These are phyloP conservation scores for Phaenicophaeus curvirostris DNA, from an alignment of 2,797 vertebrate species.

Conservation along the genomic window DNA sequence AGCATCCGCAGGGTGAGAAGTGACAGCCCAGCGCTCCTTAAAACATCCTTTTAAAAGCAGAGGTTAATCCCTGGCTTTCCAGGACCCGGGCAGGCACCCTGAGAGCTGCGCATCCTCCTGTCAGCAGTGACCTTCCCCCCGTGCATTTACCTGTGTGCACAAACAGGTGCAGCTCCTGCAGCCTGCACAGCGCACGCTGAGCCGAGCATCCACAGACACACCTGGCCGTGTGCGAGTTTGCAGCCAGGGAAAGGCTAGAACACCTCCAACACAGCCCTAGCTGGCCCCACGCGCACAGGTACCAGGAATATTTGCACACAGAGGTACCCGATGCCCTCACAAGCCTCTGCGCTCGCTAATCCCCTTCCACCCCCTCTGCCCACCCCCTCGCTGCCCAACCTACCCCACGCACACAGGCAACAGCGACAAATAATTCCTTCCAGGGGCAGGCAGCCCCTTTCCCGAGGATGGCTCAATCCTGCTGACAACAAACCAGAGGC, in stretches of 20 bases:
- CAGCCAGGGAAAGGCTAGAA: fast-evolving
- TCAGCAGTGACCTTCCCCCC: neutral
- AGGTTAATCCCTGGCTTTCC: neutral
- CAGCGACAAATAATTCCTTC: neutral
- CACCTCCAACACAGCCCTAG: fast-evolving
- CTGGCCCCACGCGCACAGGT: fast-evolving
- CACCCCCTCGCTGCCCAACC: neutral
- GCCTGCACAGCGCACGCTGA: neutral
- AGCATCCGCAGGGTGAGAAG: neutral
- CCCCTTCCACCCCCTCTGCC: neutral
- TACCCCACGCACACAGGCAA: neutral
- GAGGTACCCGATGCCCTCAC: neutral
- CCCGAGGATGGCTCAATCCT: neutral
- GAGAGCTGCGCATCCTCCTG: neutral
- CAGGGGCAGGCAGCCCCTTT: neutral
- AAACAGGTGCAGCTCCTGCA: neutral
- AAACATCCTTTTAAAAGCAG: neutral
- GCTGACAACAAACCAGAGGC: neutral
- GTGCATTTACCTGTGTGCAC: neutral
- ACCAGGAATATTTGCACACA: fast-evolving
- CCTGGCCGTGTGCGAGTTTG: fast-evolving
- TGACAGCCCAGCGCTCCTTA: neutral
- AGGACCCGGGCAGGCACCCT: neutral
- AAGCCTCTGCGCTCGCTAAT: neutral
- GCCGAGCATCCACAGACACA: neutral